Conservation (phyloP, 2,113 vertebrate genomes). For the Ctenodactylus gundi region DNA sequence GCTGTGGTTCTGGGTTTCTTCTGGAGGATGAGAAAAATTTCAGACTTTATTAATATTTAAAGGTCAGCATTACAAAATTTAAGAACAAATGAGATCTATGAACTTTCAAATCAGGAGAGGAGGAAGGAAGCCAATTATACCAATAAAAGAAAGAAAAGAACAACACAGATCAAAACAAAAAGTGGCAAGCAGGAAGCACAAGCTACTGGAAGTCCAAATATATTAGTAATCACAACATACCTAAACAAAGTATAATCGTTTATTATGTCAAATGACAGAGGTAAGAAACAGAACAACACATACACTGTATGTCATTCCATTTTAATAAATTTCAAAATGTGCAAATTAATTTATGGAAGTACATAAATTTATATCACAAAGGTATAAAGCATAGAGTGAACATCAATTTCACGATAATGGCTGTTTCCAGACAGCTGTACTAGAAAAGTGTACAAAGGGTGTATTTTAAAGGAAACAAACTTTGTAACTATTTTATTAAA, state of each 20-base stretch:
- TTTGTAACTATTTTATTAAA: neutral
- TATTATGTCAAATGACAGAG: neutral
- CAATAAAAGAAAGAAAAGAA: neutral
- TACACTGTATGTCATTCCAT: neutral
- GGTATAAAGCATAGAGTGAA: neutral
- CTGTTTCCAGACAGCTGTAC: neutral
- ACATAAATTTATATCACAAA: neutral
- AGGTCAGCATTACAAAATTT: neutral
- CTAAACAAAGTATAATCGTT: neutral
- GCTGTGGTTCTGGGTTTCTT: neutral
- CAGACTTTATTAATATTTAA: neutral
- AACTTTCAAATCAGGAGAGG: neutral
- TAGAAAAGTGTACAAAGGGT: neutral
- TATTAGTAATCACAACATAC: neutral
- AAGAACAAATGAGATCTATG: neutral
- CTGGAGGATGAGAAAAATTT: neutral
- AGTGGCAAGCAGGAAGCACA: neutral
- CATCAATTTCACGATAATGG: neutral
- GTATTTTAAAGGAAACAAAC: neutral
- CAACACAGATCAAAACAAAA: neutral
- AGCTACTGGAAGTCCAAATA: neutral
- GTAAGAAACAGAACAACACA: neutral
- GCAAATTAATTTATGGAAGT: neutral
- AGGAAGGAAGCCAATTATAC: neutral
- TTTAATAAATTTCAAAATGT: neutral